Conservation (phyloP, 1,140 invertebrate species). For the Melipona quadrifasciata region DNA sequence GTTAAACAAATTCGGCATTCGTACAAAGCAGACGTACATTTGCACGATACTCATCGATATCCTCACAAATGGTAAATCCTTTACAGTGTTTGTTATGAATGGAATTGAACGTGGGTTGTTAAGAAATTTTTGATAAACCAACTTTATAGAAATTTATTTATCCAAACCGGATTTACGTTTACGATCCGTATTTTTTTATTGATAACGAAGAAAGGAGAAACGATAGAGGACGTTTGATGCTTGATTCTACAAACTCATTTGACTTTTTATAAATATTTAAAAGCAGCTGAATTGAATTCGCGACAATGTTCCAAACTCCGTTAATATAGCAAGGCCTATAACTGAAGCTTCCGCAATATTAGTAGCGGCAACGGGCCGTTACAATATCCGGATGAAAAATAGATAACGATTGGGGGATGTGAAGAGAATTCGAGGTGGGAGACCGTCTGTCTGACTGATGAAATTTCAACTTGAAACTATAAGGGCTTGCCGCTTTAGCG, state of each 20-base stretch:
- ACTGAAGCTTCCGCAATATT: constrained; percentile 41
- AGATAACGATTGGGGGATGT: constrained; percentile 2
- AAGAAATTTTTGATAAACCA: constrained; percentile 58
- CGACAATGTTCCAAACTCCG: constrained; percentile 4
- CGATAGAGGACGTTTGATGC: not conserved
- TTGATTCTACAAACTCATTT: too few relatives aligned
- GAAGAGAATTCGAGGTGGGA: constrained; percentile 37
- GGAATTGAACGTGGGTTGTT: constrained; percentile 49
- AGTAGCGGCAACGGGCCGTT: constrained; percentile 25
- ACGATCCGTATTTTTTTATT: not conserved
- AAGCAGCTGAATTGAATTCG: not conserved
- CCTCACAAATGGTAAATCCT: constrained; percentile 28
- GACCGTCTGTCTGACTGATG: constrained; percentile 17
- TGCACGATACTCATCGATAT: constrained; percentile 12
- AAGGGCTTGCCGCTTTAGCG: constrained; percentile 41
- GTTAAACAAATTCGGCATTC: constrained; percentile 67
- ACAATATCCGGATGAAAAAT: constrained; percentile 15
- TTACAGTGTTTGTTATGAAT: constrained; percentile 35
- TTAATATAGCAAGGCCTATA: constrained; percentile 24
- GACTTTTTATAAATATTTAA: constrained; percentile 25
- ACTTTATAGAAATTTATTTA: constrained; percentile 37
- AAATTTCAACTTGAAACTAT: constrained; percentile 34
- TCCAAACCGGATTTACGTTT: not conserved
- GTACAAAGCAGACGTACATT: constrained; percentile 2
- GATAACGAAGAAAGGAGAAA: too few relatives aligned